A percentile compares a stretch with the other conserved stretches of the same genome.
phyloP scores from a whole-genome alignment of 1,140 invertebrate genomes.

The Pseudobourletiella spinata region DNA sequence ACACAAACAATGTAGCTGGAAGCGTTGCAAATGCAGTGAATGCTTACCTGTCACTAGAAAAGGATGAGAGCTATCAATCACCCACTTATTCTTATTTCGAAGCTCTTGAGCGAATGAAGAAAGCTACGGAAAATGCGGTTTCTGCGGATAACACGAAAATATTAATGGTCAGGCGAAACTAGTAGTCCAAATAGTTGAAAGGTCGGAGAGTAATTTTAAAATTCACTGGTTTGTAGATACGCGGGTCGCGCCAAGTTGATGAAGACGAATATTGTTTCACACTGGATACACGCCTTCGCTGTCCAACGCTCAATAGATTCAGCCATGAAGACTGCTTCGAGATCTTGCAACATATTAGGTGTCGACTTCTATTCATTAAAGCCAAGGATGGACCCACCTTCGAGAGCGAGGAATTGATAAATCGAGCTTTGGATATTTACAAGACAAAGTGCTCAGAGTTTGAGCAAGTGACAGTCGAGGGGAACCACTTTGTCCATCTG shows the following conservation, averaged over 20 bases:
- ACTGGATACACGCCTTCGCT: constrained; percentile 16
- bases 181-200: background rate
- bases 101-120: constrained; percentile 13
- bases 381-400: constrained; percentile 16
- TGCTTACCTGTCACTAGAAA: constrained; percentile 16
- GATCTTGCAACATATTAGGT: constrained; percentile 16
- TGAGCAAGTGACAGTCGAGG: constrained; percentile 52
- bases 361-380: constrained; percentile 15
- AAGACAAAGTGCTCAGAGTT: constrained; percentile 35
- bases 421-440: constrained; percentile 14
- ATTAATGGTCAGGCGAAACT: constrained; percentile 16
- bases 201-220: background rate
- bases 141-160: constrained; percentile 17
- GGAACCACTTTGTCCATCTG: constrained; percentile 65
- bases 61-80: constrained; percentile 7
- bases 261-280: constrained; percentile 14
- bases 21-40: constrained; percentile 10
- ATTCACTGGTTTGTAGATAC: constrained; percentile 7
- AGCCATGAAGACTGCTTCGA: constrained; percentile 20
- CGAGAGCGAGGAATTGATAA: constrained; percentile 12
- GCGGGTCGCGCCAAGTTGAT: constrained; percentile 11
- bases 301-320: constrained; percentile 19
- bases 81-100: constrained; percentile 17
- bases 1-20: background rate
- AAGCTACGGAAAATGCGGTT: constrained; percentile 15